Conservation (phyloP, 2,113 vertebrate species). For the Drymodes brunneopygia region DNA sequence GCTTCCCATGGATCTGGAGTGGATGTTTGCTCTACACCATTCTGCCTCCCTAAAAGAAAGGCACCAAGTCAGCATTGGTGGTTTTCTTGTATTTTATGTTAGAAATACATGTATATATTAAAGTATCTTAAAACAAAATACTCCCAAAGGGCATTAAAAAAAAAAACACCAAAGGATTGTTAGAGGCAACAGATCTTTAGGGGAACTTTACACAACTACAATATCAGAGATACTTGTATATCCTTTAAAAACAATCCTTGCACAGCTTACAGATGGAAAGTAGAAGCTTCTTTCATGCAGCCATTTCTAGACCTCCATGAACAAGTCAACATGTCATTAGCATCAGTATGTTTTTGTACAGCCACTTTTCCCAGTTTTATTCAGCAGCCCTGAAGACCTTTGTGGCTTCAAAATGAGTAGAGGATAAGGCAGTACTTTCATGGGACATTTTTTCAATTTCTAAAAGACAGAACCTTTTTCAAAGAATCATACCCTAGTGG, state of each 20-base stretch:
- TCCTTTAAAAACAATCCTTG: neutral
- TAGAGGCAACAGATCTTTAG: neutral
- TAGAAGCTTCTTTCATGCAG: neutral
- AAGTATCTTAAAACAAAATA: neutral
- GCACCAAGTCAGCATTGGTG: neutral
- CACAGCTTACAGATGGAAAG: neutral
- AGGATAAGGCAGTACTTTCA: neutral
- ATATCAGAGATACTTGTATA: neutral
- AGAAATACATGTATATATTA: neutral
- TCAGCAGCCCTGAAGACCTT: neutral
- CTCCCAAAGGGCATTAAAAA: neutral
- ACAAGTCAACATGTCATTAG: neutral
- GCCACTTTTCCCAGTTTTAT: neutral
- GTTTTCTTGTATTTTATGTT: neutral
- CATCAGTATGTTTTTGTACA: neutral
- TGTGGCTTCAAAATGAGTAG: neutral
- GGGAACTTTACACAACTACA: neutral
- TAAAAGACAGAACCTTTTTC: neutral
- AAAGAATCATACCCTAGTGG: neutral
- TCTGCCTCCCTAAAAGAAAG: neutral
- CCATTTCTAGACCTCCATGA: neutral
- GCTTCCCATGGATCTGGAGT: neutral
- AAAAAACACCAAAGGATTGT: fast-evolving
- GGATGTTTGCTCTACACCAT: neutral
- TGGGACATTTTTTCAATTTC: neutral